Base-by-base conservation (phyloP, 2,888 invertebrate species). In the Plagodis pulveraria region DNA sequence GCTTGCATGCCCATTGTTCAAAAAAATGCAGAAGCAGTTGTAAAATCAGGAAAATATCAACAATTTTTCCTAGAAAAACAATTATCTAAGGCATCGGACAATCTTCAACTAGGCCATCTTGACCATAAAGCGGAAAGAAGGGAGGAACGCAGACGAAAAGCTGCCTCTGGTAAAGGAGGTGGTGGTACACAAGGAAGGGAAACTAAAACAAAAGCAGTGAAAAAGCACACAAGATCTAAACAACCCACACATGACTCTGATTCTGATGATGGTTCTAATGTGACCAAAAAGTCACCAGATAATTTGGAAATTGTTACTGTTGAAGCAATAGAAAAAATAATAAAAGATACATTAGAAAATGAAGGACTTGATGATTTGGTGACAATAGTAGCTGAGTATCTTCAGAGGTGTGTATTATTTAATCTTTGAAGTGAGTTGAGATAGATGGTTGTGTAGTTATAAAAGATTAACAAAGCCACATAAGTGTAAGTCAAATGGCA, bases 111-210 rank as follows among this genome's bases (percentile, higher is more conserved):
- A 11, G 65, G 73, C 8, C 81, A 87, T 78, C 71, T 90, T 34
- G 94, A 94, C 57, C 85, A 86, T 48, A 94, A 95, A 87, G 88
- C 94, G 43, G 97, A 97, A 73, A 95, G 96, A 75, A 95, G 97
- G 63, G 98, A 99, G 56, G 98, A 98, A 74, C 94, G 98, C 9
- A 94, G 98, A 59, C 97, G 97, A 78, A 98, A 98, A 82, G 98
- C 98, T 2, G 91, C 96, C 6, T 94, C 95, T 34, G 98, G 98
- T 0, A 98, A 98, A 93, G 95, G 95, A 50, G 98, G 98, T 10
- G 98, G 98, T 11, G 98, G 98, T 0, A 95, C 96, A 9, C 98
- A 98, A 84, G 99, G 99, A 0, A 94, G 99, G 42, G 99, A 99
- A 93, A 98, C 98, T 0, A 99, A 98, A 93, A 98, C 98, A 0